Percentiles rank a stretch among this genome's conserved stretches.
These are phyloP conservation scores for Thomomys bottae DNA, from an alignment of 2,113 vertebrate genomes.

Conservation along the genomic window DNA sequence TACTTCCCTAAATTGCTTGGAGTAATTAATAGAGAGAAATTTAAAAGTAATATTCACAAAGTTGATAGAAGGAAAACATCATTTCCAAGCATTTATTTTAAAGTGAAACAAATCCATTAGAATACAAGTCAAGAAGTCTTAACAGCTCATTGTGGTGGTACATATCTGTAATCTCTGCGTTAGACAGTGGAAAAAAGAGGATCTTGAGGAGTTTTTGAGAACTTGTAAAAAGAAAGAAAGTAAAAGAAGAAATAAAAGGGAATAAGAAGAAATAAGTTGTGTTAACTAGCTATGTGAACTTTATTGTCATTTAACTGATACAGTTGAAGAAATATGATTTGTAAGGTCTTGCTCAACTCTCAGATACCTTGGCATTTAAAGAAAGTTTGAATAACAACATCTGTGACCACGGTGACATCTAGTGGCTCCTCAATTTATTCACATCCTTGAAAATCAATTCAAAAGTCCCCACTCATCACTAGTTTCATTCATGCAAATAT, in stretches of 20 bases:
- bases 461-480: neutral
- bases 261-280: neutral
- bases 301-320: slow-evolving; percentile 10
- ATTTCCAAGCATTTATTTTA: slow-evolving; percentile 10
- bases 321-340: neutral
- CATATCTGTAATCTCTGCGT: no score
- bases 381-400: neutral
- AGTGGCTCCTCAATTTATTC: slow-evolving; percentile 55
- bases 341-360: neutral
- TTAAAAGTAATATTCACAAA: neutral
- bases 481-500: neutral
- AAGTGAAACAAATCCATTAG: neutral
- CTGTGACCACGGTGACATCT: slow-evolving; percentile 62
- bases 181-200: no score
- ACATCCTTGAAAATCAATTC: neutral
- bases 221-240: no score
- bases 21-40: neutral
- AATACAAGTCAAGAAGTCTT: neutral
- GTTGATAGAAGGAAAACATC: slow-evolving; percentile 5
- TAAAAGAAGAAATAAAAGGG: no score
- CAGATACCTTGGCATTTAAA: slow-evolving; percentile 12
- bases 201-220: no score
- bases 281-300: neutral
- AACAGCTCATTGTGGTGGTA: no score
- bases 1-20: neutral